Evolutionary conservation across 2,888 invertebrate genomes (phyloP), one percentile per base, ranked within the genome.

Genomic region (Mongoloraphidia duomilia): DNA sequence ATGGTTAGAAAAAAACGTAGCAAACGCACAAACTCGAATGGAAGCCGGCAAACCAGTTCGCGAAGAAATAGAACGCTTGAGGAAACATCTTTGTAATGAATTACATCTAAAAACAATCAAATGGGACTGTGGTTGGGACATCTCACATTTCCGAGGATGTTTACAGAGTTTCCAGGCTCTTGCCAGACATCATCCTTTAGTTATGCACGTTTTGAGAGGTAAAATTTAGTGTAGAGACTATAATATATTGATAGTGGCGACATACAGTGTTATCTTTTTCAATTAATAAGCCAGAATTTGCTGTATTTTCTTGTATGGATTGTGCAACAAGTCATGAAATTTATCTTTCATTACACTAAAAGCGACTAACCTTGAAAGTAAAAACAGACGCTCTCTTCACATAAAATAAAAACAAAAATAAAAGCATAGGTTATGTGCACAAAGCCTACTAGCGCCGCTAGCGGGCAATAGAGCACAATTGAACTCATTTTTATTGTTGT

Each of bases 111-210:
- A 69, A 37, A 75, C 80, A 54, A 73, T 84, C 3, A 66, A 75
- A 26, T 89, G 88, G 75, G 89, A 89, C 58, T 86, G 84, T 59
- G 89, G 89, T 9, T 90, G 90, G 90, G 88, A 89, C 60, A 80
- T 84, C 50, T 82, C 85, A 57, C 92, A 93, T 62, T 91, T 89
- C 60, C 75, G 90, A 58, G 93, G 92, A n/a, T 91, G 91, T 59
- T 70, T 95, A 4, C 82, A 86, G 60, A 88, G 91, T 54, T 80
- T 95, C 41, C 79, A 79, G 53, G 77, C 84, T 2, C 67, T 94
- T 41, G 77, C 81, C 0, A 72, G 79, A 41, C 83, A 91, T 59
- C 86, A 93, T 69, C 74, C 81, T 1, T 73, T 79, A 46, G 70
- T 77, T 51, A 81, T 89, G 79, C 61, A 68, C 44, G 74, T 79